A percentile compares a stretch with the other conserved stretches of the same genome.
Conservation (phyloP, 2,113 vertebrate genomes). For the Sander lucioperca region DNA sequence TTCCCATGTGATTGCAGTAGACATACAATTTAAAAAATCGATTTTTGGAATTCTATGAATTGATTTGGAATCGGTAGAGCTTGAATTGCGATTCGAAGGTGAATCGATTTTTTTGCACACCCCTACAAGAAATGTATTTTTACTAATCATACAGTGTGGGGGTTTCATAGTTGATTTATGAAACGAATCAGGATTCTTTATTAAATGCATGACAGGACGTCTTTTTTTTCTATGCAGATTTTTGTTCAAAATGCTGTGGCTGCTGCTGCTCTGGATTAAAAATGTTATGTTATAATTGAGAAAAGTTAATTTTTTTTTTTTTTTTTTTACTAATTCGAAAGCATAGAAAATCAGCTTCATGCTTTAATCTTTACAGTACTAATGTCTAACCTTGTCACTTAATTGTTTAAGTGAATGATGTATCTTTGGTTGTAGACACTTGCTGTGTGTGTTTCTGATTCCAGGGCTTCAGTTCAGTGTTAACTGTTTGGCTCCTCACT, state of each 20-base stretch:
- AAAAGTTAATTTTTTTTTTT: neutral
- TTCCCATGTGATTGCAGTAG: too few relatives aligned
- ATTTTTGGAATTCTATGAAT: too few relatives aligned
- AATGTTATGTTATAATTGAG: neutral
- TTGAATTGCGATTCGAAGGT: too few relatives aligned
- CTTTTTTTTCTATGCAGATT: constrained; percentile 70
- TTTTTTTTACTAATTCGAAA: neutral
- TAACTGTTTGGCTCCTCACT: constrained; percentile 59
- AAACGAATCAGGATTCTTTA: constrained; percentile 38
- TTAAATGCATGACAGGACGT: constrained; percentile 61
- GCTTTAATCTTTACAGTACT: constrained; percentile 47
- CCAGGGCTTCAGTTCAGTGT: constrained; percentile 65
- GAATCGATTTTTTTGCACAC: too few relatives aligned
- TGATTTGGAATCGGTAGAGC: too few relatives aligned
- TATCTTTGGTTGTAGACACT: constrained; percentile 36
- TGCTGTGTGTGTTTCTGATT: constrained; percentile 57
- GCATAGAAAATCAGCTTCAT: constrained; percentile 70
- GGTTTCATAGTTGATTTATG: constrained; percentile 20
- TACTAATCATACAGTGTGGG: constrained; percentile 65
- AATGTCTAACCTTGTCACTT: constrained; percentile 51
- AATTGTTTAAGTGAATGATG: constrained; percentile 16
- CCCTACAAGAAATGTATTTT: constrained; percentile 25
- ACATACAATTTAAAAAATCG: too few relatives aligned
- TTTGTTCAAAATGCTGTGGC: neutral
- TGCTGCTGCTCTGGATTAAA: neutral